Evolutionary conservation across 2,888 invertebrate genomes (phyloP), one percentile per base, ranked within the genome.

Genomic region (Cantharis rustica): DNA sequence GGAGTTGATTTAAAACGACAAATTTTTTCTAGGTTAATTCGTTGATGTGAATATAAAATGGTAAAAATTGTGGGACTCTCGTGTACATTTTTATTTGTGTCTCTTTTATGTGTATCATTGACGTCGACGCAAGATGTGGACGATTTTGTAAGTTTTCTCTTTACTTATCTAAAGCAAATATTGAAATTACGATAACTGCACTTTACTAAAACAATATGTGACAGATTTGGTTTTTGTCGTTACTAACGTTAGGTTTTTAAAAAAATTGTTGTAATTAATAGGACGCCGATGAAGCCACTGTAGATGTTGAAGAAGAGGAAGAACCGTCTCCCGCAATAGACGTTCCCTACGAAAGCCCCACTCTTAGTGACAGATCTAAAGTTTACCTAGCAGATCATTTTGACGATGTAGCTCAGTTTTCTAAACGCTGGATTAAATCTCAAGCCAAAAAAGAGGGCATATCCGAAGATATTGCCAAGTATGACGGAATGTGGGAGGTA

Each of bases 391-490:
- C 94, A 0, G 98, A 98, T 84, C 93, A 96, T 86, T 98, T 98
- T 89, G 97, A 98, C 87, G 92, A 96, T 86, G 87, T 89, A 61
- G 90, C 90, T 10, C 89, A 90, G 15, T 96, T 96, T 82, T 92
- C 92, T 69, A 93, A 93, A 83, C 92, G 90, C 70, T 99, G 99
- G 98, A 89, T 95, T 0, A 90, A 93, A 81, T 98, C 98, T 0
- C 92, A 95, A 86, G 96, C 98, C 0, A 97, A 96, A 87, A 98
- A 98, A 87, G 96, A 97, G 81, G 93, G 92, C 71, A 90, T 91
- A 17, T 96, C 97, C 82, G 97, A 97, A 79, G 94, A 94, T 80
- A 95, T 98, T 77, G 95, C 98, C 11, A 98, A 98, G 89, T 99
- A 98, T 88, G 97, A 98, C 89, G 99, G 98, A 85, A 90, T 90